Evolutionary conservation across 2,888 invertebrate species (phyloP), one percentile per base, ranked within the genome.

Genomic region (Drosophila neonasuta): DNA sequence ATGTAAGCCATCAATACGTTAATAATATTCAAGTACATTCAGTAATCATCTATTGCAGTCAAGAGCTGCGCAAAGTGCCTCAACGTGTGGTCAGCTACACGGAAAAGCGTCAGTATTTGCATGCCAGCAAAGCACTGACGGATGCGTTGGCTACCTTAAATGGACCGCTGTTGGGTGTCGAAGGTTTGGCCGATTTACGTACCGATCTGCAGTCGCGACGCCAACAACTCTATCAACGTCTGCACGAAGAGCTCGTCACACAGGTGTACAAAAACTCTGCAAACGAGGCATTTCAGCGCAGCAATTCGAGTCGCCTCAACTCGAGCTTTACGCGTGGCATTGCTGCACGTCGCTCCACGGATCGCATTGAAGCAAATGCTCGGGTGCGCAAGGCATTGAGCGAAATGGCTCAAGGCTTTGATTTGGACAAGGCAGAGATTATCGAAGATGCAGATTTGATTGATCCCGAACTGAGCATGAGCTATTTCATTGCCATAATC

Each of bases 71-170:
- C 74, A 94, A 95, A 89, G 94, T 96, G 63, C 95, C 95, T 48
- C 93, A 94, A 64, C 93, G 93, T 80, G 92, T 96, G 66, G 93
- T 93, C 54, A 92, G 91, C 57, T 93, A 93, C 84, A 92, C 95
- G 71, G 91, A 92, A 8, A 93, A 94, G 70, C 96, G 96, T 70
- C 95, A 96, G 74, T 97, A 96, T 90, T 92, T 97, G 65, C 95
- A 95, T 87, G 97, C 97, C 29, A 96, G 97, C n/a, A 93, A 95
- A 86, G 93, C 96, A 0, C 91, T 97, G 17, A 94, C 95, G 24
- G 94, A 94, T 75, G 96, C 96, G 6, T 91, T 94, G 2, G 91
- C 93, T 13, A 92, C 94, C 61, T 93, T 95, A 36, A 94, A 95
- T 86, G 95, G 95, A 9, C 94, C 94, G 34, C 91, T 98, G 30